Base-by-base conservation (phyloP, 2,888 invertebrate species). In the Bruchidius siliquastri region DNA sequence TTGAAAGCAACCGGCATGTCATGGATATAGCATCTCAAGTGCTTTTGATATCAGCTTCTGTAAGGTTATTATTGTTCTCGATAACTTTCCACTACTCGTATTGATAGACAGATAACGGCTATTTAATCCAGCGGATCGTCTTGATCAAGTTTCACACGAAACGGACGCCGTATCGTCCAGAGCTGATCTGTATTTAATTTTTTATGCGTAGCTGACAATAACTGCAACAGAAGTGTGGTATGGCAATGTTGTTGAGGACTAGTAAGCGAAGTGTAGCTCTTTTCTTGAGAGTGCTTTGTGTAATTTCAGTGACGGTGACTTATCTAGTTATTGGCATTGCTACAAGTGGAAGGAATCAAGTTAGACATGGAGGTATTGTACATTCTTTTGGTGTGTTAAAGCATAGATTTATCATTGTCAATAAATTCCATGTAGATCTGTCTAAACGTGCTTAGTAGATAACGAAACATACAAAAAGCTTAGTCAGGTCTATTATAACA, bases 161-260 rank as follows among this genome's bases (percentile, higher is more conserved):
- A 69, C 67, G 69, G 69, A 70, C 73, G 70, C 68, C 73, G 74
- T 73, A 76, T 68, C 74, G 71, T 74, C 69, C 72, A 67, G 71
- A 67, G 21, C 73, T 72, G 21, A 70, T 22, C 10, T 72, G 32
- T n/a, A 68, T 49, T 71, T 26, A 71, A 26, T 68, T 76, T 76
- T 74, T 72, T 49, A 49, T 49, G 49, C 49, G 49, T 13, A 49
- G 49, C 49, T 49, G 49, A 49, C 49, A 49, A 49, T 49, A 49
- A 49, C 49, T 49, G 49, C 18, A 49, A 8, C 49, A 13, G 18
- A 49, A 49, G 49, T 49, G 49, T 49, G 79, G 76, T 76, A 85
- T 85, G 84, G 83, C 80, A 79, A 84, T 84, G 82, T 77, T 83
- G 74, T 80, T 83, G 77, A 82, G 85, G 84, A 85, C 84, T 83